Base-by-base conservation (phyloP, 2,888 invertebrate genomes). In the Venusia cambrica region DNA sequence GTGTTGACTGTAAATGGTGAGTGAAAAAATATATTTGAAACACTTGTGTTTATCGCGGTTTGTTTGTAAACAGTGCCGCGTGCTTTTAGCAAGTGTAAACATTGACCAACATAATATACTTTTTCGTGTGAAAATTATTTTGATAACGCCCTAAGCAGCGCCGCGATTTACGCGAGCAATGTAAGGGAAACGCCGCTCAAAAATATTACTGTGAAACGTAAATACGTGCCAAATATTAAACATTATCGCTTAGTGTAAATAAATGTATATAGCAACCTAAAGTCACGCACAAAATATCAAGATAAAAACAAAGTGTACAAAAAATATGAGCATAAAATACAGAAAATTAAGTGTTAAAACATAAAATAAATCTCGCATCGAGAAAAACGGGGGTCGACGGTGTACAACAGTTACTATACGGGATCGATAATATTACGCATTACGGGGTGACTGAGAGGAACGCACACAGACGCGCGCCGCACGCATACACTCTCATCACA, bases 381-480 rank as follows among this genome's bases (percentile, higher is more conserved):
- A 72, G 71, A 70, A 72, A 75, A 71, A 67, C 69, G 68, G 65
- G 69, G 65, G 67, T 52, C 50, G 62, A 58, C 55, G 40, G 48
- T 46, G 66, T 73, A 73, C 70, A 62, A 71, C 73, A 69, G 73
- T 73, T 79, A 78, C 72, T 83, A 84, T 81, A 61, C 66, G 73
- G n/a, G 87, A 87, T 87, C 87, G 85, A 88, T 87, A 87, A 69
- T 79, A 87, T 81, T 85, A 87, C 87, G 87, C 87, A 80, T 84
- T 85, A 85, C 77, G 67, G 68, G 62, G 62, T 66, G 71, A 68
- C 74, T 69, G 68, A 62, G 68, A 64, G 57, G 66, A 62, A 56
- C 63, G 62, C 73, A 62, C 75, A 75, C 75, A 72, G 56, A 45
- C 57, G 38, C 57, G 41, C 38, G 34, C 33, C 57, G 33, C 48